These are phyloP conservation scores for Noctua janthina DNA, from an alignment of 2,888 invertebrate species.

Conservation along the genomic window DNA sequence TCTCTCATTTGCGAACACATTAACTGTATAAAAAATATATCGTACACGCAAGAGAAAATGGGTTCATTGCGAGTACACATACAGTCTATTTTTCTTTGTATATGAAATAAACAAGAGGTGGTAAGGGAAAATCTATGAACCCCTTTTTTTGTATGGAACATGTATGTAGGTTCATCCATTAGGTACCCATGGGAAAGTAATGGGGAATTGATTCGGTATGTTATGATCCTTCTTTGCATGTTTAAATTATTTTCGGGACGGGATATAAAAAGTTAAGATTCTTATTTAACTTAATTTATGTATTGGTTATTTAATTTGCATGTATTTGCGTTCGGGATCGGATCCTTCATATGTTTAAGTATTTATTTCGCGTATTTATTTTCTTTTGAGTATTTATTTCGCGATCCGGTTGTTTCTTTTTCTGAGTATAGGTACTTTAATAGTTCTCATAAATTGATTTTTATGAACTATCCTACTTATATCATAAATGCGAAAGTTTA, in stretches of 20 bases:
- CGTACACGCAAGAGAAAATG: slow-evolving; percentile 25
- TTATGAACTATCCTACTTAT: no score
- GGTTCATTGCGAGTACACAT: neutral
- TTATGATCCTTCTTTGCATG: slow-evolving; percentile 52
- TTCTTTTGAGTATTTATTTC: slow-evolving; percentile 1
- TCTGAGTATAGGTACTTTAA: neutral
- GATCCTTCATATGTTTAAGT: slow-evolving; percentile 5
- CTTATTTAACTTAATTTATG: slow-evolving; percentile 42
- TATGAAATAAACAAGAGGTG: slow-evolving; percentile 42
- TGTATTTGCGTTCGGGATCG: slow-evolving; percentile 6
- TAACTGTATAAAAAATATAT: slow-evolving; percentile 60
- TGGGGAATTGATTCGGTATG: slow-evolving; percentile 64
- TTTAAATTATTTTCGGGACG: slow-evolving; percentile 59
- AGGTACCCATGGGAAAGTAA: slow-evolving; percentile 58
- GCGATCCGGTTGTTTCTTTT: neutral
- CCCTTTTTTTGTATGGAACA: slow-evolving; percentile 59
- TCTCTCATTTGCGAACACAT: slow-evolving; percentile 65
- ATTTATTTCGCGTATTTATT: slow-evolving; percentile 13
- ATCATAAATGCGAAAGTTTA: no score
- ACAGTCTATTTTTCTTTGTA: slow-evolving; percentile 45
- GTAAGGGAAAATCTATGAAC: slow-evolving; percentile 55
- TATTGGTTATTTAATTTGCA: slow-evolving; percentile 56
- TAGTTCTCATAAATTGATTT: neutral
- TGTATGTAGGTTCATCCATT: slow-evolving; percentile 56
- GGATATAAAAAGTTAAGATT: slow-evolving; percentile 34